Conservation (phyloP, 2,888 invertebrate genomes). For the Mythimna albipuncta region DNA sequence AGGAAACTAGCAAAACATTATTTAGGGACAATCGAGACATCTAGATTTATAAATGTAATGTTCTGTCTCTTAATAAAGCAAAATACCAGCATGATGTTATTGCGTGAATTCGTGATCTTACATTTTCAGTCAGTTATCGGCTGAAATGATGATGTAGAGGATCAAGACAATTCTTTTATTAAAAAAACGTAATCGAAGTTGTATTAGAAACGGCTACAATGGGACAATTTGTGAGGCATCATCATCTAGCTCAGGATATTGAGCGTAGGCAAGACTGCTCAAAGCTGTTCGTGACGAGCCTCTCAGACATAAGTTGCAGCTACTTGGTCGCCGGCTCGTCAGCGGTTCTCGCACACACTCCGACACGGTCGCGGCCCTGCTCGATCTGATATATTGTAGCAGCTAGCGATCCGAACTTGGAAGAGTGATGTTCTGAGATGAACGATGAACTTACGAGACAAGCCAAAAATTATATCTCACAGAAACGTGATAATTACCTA, state of each 20-base stretch:
- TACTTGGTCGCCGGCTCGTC: conserved; percentile 10
- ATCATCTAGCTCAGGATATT: background rate
- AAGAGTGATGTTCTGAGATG: conserved; percentile 1
- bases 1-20: background rate
- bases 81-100: background rate
- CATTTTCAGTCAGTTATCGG: background rate
- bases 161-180: background rate
- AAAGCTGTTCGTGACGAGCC: conserved; percentile 10
- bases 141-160: too few relatives aligned
- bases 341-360: conserved; percentile 22
- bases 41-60: background rate
- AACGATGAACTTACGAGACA: background rate
- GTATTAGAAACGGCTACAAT: background rate
- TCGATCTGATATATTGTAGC: conserved; percentile 12
- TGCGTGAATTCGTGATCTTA: background rate
- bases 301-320: background rate
- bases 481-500: conserved; percentile 1
- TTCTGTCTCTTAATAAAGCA: background rate
- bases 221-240: too few relatives aligned
- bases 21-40: background rate
- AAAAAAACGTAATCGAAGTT: background rate
- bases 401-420: conserved; percentile 4
- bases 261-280: background rate
- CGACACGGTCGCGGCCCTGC: conserved; percentile 5
- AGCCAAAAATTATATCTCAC: background rate